phyloP scores from a whole-genome alignment of 2,797 vertebrate species.

The Eulemur coronatus region DNA sequence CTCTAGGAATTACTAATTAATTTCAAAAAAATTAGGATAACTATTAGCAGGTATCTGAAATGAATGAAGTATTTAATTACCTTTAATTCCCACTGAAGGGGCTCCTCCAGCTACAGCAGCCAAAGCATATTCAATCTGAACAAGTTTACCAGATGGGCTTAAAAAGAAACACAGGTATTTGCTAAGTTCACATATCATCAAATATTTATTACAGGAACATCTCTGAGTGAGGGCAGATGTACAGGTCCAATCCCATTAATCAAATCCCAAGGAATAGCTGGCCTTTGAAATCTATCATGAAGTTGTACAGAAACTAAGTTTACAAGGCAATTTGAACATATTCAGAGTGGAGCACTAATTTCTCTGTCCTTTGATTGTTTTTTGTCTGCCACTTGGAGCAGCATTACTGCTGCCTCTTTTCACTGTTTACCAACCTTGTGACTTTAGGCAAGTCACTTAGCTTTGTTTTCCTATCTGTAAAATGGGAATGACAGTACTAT shows the following conservation, averaged over 20 bases:
- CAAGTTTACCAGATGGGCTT: slow-evolving; percentile 98
- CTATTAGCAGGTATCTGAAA: slow-evolving; percentile 28
- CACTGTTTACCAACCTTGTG: neutral
- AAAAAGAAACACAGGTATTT: slow-evolving; percentile 48
- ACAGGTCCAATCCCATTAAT: neutral
- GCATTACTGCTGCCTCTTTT: neutral
- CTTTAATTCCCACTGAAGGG: slow-evolving; percentile 97
- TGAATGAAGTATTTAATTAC: slow-evolving; percentile 76
- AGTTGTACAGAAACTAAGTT: neutral
- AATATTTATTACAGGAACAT: neutral
- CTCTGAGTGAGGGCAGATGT: neutral
- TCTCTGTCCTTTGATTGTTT: neutral
- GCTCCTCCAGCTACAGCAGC: slow-evolving; percentile 98
- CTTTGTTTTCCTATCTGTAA: neutral
- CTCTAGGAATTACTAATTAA: slow-evolving; percentile 23
- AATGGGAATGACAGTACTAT: neutral
- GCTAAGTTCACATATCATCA: neutral
- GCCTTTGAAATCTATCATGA: neutral
- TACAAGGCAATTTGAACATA: neutral
- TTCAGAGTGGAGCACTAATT: neutral
- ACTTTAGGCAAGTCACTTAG: neutral
- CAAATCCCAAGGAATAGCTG: neutral
- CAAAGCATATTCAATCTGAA: slow-evolving; percentile 99
- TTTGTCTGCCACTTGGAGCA: neutral
- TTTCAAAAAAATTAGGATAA: neutral